phyloP scores from a whole-genome alignment of 2,113 vertebrate species.

The Scytalopus superciliaris region DNA sequence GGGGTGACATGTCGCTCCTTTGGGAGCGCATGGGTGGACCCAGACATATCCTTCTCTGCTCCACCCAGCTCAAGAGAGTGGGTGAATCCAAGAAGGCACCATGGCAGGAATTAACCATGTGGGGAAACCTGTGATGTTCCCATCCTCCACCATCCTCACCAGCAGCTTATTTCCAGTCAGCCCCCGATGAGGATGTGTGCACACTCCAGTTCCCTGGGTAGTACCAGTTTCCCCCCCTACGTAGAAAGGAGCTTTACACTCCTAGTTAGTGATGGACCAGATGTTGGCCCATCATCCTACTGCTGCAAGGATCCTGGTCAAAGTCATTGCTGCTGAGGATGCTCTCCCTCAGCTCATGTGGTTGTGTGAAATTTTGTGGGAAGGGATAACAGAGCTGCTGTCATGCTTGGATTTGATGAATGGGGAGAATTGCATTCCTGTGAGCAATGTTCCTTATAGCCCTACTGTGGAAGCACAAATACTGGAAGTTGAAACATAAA shows the following conservation, averaged over 20 bases:
- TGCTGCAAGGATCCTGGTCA: background rate
- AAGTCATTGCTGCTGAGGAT: background rate
- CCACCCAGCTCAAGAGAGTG: background rate
- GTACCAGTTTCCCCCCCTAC: background rate
- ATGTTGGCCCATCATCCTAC: background rate
- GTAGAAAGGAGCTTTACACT: background rate
- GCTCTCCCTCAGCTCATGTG: background rate
- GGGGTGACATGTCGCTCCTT: constrained; percentile 13
- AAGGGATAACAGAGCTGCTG: background rate
- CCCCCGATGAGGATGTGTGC: background rate
- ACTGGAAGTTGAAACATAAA: background rate
- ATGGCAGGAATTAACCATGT: background rate
- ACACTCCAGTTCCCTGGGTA: background rate
- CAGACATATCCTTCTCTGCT: background rate
- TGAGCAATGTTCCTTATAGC: background rate
- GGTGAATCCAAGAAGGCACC: background rate
- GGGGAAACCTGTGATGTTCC: background rate
- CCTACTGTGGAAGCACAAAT: background rate
- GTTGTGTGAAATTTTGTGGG: background rate
- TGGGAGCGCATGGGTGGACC: background rate
- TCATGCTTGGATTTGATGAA: background rate
- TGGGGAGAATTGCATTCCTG: background rate
- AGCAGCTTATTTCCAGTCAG: background rate
- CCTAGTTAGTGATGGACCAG: background rate
- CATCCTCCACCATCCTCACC: background rate